Percentiles rank a stretch among this genome's conserved stretches.
Evolutionary conservation across 2,113 vertebrate species (phyloP).

Genomic region (Perca fluviatilis): DNA sequence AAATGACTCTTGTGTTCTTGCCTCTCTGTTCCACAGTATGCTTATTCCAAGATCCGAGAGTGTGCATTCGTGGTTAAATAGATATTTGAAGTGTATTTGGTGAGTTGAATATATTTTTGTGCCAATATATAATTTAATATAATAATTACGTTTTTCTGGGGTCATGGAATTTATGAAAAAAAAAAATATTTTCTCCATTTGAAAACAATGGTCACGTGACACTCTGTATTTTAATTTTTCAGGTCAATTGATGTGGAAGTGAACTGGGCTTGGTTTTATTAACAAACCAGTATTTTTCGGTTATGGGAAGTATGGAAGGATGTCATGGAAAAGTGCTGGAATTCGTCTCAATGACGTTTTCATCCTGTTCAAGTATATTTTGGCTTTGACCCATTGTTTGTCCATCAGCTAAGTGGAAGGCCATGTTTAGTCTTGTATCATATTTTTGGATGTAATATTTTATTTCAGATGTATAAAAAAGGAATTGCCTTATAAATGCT

Average conservation of each 20-base stretch:
- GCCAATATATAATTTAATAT: not conserved
- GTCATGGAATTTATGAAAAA: not conserved
- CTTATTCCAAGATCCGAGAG: constrained; percentile 61
- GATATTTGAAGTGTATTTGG: constrained; percentile 1
- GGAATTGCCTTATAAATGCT: not conserved
- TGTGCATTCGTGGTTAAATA: constrained; percentile 65
- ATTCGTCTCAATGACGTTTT: not conserved
- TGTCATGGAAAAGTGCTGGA: not conserved
- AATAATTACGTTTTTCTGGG: not conserved
- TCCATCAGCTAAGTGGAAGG: not conserved
- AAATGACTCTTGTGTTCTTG: constrained; percentile 12
- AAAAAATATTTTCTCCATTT: no score
- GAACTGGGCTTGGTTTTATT: not conserved
- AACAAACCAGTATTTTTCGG: not conserved
- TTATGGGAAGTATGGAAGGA: not conserved
- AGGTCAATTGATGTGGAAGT: constrained; percentile 28
- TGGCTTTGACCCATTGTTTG: not conserved
- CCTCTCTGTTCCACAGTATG: constrained; percentile 50
- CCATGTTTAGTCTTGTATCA: not conserved
- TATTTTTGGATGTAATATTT: not conserved
- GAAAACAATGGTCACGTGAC: not conserved
- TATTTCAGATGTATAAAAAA: not conserved
- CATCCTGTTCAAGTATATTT: not conserved
- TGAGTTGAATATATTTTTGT: constrained; percentile 27
- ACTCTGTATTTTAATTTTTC: constrained; percentile 7